A percentile compares a stretch with the other conserved stretches of the same genome.
phyloP scores from a whole-genome alignment of 2,113 vertebrate genomes.

The Caranx ignobilis region DNA sequence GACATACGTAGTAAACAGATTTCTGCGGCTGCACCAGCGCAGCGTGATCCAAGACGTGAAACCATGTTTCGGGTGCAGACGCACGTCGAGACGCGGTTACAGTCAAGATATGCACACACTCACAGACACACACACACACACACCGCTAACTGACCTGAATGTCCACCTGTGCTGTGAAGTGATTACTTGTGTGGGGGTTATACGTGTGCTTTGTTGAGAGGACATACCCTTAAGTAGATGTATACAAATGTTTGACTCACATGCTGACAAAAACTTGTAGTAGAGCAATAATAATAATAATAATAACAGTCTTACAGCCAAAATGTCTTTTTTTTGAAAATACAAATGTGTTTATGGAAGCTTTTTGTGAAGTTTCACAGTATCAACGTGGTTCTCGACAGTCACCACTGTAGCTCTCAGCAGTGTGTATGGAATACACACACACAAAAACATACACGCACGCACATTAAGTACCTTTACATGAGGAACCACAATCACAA shows the following conservation, averaged over 20 bases:
- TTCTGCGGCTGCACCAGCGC: conserved; percentile 20
- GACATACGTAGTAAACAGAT: conserved; percentile 60
- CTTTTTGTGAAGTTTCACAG: conserved; percentile 79
- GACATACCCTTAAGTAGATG: conserved; percentile 37
- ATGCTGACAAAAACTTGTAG: conserved; percentile 63
- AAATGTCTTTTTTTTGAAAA: conserved; percentile 33
- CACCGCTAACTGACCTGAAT: conserved; percentile 42
- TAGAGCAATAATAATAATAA: no score
- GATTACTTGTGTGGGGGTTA: conserved; percentile 14
- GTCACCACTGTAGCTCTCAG: conserved; percentile 15
- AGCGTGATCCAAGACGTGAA: conserved; percentile 20
- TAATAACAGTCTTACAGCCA: conserved; percentile 74
- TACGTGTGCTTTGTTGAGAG: conserved; percentile 45
- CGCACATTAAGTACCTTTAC: conserved; percentile 72
- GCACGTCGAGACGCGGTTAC: conserved; percentile 9
- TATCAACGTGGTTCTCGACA: conserved; percentile 63
- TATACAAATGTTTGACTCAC: conserved; percentile 47
- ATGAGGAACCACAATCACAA: conserved; percentile 43
- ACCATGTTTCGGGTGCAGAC: conserved; percentile 10
- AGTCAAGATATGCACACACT: neutral
- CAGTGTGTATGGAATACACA: conserved; percentile 5
- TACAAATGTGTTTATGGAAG: conserved; percentile 62
- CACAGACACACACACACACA: conserved; percentile 2
- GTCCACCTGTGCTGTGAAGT: conserved; percentile 38
- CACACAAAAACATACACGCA: conserved; percentile 10